Conservation (phyloP, 2,797 vertebrate species). For the Clarias fuscus region DNA sequence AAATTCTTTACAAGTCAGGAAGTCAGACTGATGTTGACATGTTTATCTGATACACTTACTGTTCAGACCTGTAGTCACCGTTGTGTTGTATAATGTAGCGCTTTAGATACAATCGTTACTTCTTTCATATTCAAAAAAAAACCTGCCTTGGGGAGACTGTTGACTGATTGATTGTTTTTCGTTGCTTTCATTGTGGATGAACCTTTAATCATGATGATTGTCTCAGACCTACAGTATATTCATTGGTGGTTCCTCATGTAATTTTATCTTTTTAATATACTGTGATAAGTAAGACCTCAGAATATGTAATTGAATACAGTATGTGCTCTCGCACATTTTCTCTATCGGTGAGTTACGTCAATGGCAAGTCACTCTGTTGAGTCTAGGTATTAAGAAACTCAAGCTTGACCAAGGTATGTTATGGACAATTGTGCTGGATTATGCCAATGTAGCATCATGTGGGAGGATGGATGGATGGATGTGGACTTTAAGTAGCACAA, state of each 20-base stretch:
- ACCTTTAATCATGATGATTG: background rate
- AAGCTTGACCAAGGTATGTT: background rate
- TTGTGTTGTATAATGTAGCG: background rate
- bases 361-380: background rate
- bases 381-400: background rate
- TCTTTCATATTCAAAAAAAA: background rate
- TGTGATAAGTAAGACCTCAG: background rate
- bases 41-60: background rate
- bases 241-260: background rate
- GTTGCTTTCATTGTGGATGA: background rate
- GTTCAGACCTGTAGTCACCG: background rate
- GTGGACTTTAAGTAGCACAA: no score
- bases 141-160: background rate
- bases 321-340: background rate
- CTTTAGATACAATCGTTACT: background rate
- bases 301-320: background rate
- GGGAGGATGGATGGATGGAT: background rate
- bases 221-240: background rate
- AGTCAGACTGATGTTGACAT: conserved; percentile 3
- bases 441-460: background rate
- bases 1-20: conserved; percentile 20
- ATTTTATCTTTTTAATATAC: background rate
- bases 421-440: background rate
- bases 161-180: background rate
- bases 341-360: no score